phyloP scores from a whole-genome alignment of 2,797 vertebrate genomes.

The Paedocypris micromegethes region DNA sequence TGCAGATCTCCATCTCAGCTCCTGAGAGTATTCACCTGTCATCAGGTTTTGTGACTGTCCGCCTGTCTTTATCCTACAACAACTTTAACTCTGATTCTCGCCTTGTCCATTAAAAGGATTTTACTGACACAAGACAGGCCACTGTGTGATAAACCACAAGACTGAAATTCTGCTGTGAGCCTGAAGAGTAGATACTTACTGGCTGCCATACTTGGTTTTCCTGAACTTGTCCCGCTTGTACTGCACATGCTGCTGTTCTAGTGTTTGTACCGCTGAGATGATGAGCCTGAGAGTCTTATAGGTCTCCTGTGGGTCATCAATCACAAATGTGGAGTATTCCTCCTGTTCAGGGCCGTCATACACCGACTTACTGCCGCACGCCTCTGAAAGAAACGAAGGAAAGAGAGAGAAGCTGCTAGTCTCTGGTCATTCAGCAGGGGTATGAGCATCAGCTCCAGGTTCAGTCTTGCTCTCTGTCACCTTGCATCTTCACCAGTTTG shows the following conservation, averaged over 20 bases:
- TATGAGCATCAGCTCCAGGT: neutral
- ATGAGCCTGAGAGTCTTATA: conserved; percentile 91
- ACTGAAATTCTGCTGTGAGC: no score
- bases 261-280: conserved; percentile 76
- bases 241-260: conserved; percentile 92
- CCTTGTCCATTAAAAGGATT: no score
- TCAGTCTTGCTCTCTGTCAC: conserved; percentile 58
- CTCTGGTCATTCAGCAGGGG: no score
- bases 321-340: conserved; percentile 91
- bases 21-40: no score
- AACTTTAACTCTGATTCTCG: no score
- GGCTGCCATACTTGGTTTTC: conserved; percentile 97
- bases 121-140: no score
- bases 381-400: conserved; percentile 71
- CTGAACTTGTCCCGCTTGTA: conserved; percentile 95
- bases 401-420: neutral
- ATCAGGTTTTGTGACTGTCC: no score
- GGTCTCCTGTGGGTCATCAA: conserved; percentile 94
- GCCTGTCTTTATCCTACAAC: no score
- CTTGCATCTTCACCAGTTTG: conserved; percentile 97
- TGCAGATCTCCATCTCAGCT: no score
- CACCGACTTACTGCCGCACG: conserved; percentile 94
- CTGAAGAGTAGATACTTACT: conserved; percentile 72
- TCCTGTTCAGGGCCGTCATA: conserved; percentile 95
- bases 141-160: no score